Evolutionary conservation across 1,140 invertebrate species (phyloP).

Genomic region (Drosophila varians): DNA sequence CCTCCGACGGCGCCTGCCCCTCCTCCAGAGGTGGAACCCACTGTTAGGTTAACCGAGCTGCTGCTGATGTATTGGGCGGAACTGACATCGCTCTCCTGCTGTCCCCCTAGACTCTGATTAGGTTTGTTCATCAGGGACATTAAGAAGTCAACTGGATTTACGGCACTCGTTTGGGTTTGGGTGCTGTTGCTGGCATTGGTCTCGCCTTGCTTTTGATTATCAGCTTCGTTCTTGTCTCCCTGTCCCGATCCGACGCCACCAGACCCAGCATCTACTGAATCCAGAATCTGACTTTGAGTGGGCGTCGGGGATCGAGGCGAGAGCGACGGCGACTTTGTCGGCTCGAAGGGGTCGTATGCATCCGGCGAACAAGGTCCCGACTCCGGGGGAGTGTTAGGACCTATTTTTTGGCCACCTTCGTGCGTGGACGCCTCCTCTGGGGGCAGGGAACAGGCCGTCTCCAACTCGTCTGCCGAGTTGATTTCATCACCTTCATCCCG

Average conservation of each 20-base stretch:
- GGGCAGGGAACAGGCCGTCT: slow-evolving; percentile 38
- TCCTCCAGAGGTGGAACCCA: slow-evolving; percentile 12
- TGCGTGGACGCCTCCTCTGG: slow-evolving; percentile 10
- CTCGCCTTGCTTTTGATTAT: slow-evolving; percentile 12
- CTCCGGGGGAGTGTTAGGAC: slow-evolving; percentile 83
- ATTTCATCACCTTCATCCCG: slow-evolving; percentile 85
- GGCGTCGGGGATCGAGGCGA: slow-evolving; percentile 83
- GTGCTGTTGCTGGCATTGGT: slow-evolving; percentile 27
- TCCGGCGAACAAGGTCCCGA: slow-evolving; percentile 84
- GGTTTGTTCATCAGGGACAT: slow-evolving; percentile 83
- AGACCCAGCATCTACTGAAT: slow-evolving; percentile 21
- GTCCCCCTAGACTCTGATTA: slow-evolving; percentile 39
- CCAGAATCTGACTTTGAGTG: slow-evolving; percentile 45
- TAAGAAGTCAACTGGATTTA: slow-evolving; percentile 78
- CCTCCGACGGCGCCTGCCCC: background rate
- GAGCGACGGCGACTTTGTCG: slow-evolving; percentile 90
- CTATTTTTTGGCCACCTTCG: slow-evolving; percentile 75
- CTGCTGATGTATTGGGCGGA: slow-evolving; percentile 65
- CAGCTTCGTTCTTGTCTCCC: slow-evolving; percentile 44
- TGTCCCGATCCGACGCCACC: slow-evolving; percentile 6
- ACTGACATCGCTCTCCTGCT: slow-evolving; percentile 61
- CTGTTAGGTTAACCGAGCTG: slow-evolving; percentile 25
- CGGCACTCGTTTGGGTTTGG: slow-evolving; percentile 45
- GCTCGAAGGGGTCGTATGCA: slow-evolving; percentile 94
- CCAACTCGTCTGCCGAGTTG: slow-evolving; percentile 65